Base-by-base conservation (phyloP, 35 echinoderm and acorn worm species). In the Strongylocentrotus purpuratus region DNA sequence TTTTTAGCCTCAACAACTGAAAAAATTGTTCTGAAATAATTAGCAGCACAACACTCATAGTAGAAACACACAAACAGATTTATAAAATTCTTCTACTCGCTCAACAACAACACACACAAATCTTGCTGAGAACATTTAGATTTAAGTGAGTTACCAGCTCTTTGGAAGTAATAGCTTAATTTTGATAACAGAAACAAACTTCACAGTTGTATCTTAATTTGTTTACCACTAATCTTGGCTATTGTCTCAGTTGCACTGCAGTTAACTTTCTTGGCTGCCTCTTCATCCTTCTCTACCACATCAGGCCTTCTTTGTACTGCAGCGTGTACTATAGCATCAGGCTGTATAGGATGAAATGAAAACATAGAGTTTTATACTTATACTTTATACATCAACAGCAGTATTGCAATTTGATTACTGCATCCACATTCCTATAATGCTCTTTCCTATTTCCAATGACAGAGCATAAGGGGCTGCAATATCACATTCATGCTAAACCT, bases 271-370 rank as follows among this genome's bases (percentile, higher is more conserved):
- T 93, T 95, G 22, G 95, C 94, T 28, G 85, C 60, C 11, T 88
- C 95, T 94, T 91, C 94, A 93, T 97, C 87, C 87, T 96, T 96
- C 91, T 97, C 95, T 46, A 97, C 95, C 10, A 96, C 89, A 52
- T 96, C 95, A 31, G 97, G 95, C 9, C 92, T 95, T 45, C 97
- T 95, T 46, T 97, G 95, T 14, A 92, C 97, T 61, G 97, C 97
- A 45, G 95, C 85, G 95, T 97, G 97, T 25, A 97, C 90, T 10
- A 97, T 94, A n/a, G 95, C 95, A 88, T 88, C 50, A 46, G 97
- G 95, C 97, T 97, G 55, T 50, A 32, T 14, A 45, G 18, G 89
- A 91, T 86, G 85, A 10, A 86, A 31, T 86, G 85, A 31, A 13
- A 86, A 86, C 22, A 86, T 5, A 86, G 3, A 10, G 2, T 1